Conservation (phyloP, 1,140 invertebrate species). For the Trichomalopsis sarcophagae region DNA sequence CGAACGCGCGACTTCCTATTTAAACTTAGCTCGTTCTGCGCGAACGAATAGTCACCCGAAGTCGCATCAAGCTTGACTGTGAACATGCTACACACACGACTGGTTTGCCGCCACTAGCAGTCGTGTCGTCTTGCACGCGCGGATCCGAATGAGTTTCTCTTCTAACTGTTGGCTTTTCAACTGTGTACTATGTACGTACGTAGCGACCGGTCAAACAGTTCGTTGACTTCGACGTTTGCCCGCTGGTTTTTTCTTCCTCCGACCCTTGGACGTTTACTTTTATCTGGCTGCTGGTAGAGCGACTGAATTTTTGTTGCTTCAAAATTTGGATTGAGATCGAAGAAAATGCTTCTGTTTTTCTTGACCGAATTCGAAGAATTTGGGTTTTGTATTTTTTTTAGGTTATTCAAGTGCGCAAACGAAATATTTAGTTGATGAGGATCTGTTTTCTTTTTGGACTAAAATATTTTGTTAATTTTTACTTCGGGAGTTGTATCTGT, state of each 20-base stretch:
- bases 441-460: not conserved
- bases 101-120: not conserved
- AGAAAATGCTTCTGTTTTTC: not conserved
- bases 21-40: slow-evolving; percentile 47
- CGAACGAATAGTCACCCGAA: not conserved
- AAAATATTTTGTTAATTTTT: not conserved
- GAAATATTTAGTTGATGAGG: too few species aligned
- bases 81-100: not conserved
- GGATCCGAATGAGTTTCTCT: not conserved
- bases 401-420: too few species aligned
- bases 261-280: not conserved
- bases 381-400: too few species aligned
- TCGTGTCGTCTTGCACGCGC: slow-evolving; percentile 1
- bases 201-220: not conserved
- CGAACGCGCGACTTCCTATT: slow-evolving; percentile 34
- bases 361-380: not conserved
- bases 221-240: not conserved
- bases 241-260: too few species aligned
- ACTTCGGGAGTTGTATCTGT: not conserved
- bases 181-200: not conserved
- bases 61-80: not conserved
- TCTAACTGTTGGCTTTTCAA: not conserved
- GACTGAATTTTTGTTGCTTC: not conserved
- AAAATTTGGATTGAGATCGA: not conserved
- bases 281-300: not conserved